A percentile compares a stretch with the other conserved stretches of the same genome.
Evolutionary conservation across 1,140 invertebrate species (phyloP).

Genomic region (Aphidius ervi): DNA sequence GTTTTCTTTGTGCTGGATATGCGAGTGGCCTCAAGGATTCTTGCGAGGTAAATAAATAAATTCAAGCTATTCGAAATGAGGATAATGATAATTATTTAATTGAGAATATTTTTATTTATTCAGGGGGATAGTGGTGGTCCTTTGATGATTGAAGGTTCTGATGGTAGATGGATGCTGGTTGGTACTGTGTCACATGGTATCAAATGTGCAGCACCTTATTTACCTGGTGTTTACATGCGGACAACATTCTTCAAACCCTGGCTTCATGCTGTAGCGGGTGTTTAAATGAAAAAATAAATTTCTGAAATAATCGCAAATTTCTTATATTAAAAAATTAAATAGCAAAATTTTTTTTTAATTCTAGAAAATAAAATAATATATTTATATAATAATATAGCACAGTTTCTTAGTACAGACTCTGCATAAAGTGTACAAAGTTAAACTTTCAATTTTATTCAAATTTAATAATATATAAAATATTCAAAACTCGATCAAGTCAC

Average conservation of each 20-base stretch:
- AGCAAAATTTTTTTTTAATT: too few relatives aligned
- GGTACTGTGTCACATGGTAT: constrained; percentile 95
- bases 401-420: too few relatives aligned
- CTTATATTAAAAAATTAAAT: too few relatives aligned
- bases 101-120: constrained; percentile 21
- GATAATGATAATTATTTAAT: not conserved
- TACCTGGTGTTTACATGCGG: constrained; percentile 89
- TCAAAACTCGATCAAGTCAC: too few relatives aligned
- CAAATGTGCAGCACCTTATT: constrained; percentile 85
- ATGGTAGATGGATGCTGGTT: constrained; percentile 83
- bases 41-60: constrained; percentile 71
- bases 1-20: constrained; percentile 93
- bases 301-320: not conserved
- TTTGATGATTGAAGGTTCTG: constrained; percentile 74
- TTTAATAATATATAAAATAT: too few relatives aligned
- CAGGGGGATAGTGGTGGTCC: constrained; percentile 94
- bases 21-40: constrained; percentile 89
- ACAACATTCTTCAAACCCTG: constrained; percentile 88
- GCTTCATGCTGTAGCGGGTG: constrained; percentile 79
- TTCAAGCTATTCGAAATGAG: not conserved
- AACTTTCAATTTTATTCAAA: too few relatives aligned
- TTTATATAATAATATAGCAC: too few relatives aligned
- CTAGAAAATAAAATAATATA: too few relatives aligned
- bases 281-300: constrained; percentile 47
- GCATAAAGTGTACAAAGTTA: too few relatives aligned